These are phyloP conservation scores for Arctocebus calabarensis DNA, from an alignment of 2,797 vertebrate species.

Conservation along the genomic window DNA sequence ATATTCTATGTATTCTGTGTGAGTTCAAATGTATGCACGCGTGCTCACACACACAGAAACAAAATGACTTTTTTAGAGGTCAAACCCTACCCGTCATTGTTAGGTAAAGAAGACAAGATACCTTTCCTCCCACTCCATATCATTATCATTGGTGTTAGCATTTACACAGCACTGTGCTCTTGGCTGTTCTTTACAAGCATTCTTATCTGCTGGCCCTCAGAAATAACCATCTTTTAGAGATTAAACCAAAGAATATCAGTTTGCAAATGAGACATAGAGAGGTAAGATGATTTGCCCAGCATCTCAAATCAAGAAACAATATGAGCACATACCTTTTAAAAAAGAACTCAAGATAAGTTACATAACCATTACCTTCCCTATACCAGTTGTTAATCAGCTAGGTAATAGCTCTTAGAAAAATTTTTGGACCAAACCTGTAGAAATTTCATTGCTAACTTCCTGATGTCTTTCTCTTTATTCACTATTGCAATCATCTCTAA, in stretches of 20 bases:
- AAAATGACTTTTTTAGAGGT: conserved; percentile 69
- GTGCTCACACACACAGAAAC: conserved; percentile 32
- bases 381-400: conserved; percentile 10
- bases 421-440: conserved; percentile 25
- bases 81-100: neutral
- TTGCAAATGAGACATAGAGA: conserved; percentile 62
- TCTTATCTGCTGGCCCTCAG: conserved; percentile 5
- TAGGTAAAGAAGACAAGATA: neutral
- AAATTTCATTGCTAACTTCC: conserved; percentile 36
- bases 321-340: neutral
- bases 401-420: neutral
- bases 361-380: neutral
- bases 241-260: conserved; percentile 20
- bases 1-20: neutral
- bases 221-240: conserved; percentile 57
- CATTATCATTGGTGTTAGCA: conserved; percentile 16
- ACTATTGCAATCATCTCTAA: neutral
- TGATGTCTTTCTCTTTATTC: conserved; percentile 53
- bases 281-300: conserved; percentile 22
- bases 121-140: neutral
- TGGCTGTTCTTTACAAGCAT: conserved; percentile 15
- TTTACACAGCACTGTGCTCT: conserved; percentile 33
- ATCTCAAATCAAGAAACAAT: conserved; percentile 55
- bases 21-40: neutral
- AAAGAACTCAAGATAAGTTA: conserved; percentile 47